These are phyloP conservation scores for Lordiphosa mommai DNA, from an alignment of 1,140 invertebrate genomes.

Conservation along the genomic window DNA sequence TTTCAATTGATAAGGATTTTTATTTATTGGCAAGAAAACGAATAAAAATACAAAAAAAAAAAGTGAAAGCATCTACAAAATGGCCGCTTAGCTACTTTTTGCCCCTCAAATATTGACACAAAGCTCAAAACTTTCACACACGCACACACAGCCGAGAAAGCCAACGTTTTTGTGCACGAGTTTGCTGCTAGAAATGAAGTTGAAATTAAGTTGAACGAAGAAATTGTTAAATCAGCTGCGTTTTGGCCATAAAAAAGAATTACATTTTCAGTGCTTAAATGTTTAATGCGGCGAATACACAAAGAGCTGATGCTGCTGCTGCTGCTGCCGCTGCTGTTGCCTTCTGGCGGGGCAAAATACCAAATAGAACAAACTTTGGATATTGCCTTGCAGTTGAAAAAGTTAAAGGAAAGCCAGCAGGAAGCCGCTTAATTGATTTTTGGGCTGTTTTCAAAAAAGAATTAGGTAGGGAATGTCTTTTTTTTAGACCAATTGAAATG, in stretches of 20 bases:
- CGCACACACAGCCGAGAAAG: neutral
- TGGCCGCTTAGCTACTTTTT: slow-evolving; percentile 16
- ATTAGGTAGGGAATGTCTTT: no score
- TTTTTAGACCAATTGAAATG: no score
- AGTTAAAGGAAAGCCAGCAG: no score
- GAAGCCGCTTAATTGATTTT: no score
- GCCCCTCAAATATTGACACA: slow-evolving; percentile 54
- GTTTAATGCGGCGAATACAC: slow-evolving; percentile 58
- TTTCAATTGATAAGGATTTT: slow-evolving; percentile 73
- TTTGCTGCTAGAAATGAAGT: slow-evolving; percentile 18
- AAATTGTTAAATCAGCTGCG: slow-evolving; percentile 68
- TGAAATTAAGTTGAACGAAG: slow-evolving; percentile 53
- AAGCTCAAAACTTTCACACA: slow-evolving; percentile 3
- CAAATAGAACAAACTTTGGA: no score
- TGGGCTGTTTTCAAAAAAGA: no score
- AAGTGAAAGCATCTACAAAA: slow-evolving; percentile 24
- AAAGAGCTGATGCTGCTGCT: slow-evolving; percentile 32
- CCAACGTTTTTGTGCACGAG: slow-evolving; percentile 8
- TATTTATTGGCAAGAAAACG: slow-evolving; percentile 57
- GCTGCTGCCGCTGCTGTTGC: neutral
- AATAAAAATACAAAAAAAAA: slow-evolving; percentile 16
- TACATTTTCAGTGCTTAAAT: slow-evolving; percentile 53
- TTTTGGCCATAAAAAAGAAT: slow-evolving; percentile 46
- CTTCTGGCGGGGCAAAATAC: no score
- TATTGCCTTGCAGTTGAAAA: no score